These are phyloP conservation scores for Ceryle rudis DNA, from an alignment of 2,797 vertebrate genomes.

Conservation along the genomic window DNA sequence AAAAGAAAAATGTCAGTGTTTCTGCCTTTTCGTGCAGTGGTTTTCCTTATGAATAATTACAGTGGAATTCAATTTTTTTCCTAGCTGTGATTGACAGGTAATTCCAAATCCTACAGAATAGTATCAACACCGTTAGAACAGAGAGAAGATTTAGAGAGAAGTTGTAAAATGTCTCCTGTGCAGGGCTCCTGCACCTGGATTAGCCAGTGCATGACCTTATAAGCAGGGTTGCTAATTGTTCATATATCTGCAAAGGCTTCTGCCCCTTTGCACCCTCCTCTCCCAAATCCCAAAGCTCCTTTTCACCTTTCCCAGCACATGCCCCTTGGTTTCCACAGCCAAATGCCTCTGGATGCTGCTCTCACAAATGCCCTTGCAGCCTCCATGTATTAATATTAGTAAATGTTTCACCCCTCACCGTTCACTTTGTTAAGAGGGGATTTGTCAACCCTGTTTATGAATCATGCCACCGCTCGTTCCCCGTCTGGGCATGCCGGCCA, in stretches of 20 bases:
- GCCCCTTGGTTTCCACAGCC: background rate
- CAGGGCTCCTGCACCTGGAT: conserved; percentile 51
- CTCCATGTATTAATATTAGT: background rate
- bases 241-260: background rate
- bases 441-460: conserved; percentile 52
- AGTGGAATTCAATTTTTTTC: conserved; percentile 41
- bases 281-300: background rate
- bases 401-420: background rate
- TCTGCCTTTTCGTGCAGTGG: conserved; percentile 52
- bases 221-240: conserved; percentile 62
- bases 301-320: background rate
- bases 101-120: conserved; percentile 71
- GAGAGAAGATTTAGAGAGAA: conserved; percentile 59
- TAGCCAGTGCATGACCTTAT: conserved; percentile 37
- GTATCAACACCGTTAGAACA: conserved; percentile 26
- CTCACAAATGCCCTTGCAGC: background rate
- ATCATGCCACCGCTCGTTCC: background rate
- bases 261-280: background rate
- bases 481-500: background rate
- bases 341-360: background rate
- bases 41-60: conserved; percentile 74
- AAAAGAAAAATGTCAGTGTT: conserved; percentile 57
- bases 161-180: conserved; percentile 32
- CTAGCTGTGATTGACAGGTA: conserved; percentile 58
- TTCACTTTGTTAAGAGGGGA: background rate